Conservation (phyloP, 2,113 vertebrate genomes). For the Caloenas nicobarica region DNA sequence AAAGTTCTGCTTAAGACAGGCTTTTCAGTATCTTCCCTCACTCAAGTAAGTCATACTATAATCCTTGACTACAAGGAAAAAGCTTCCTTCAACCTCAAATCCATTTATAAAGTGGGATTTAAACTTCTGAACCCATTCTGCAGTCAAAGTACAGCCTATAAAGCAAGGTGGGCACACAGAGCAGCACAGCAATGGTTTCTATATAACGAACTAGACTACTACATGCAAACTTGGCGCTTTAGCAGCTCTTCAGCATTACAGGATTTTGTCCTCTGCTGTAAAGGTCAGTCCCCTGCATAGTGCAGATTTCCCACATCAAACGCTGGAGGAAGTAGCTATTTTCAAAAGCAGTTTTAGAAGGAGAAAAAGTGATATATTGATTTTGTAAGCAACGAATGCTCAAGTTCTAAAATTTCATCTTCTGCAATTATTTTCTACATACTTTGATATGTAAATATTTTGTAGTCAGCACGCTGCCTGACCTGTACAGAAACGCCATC, state of each 20-base stretch:
- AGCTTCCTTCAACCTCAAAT: neutral
- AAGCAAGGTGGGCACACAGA: rapidly evolving
- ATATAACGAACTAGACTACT: rapidly evolving
- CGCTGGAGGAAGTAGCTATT: neutral
- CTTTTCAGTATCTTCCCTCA: neutral
- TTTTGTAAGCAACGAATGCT: neutral
- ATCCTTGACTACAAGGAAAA: neutral
- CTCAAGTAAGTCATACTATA: neutral
- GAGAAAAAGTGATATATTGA: neutral
- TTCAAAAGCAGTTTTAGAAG: neutral
- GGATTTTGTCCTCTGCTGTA: neutral
- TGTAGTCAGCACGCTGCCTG: neutral
- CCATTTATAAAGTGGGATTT: neutral
- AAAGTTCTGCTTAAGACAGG: neutral
- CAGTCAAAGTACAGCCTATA: neutral
- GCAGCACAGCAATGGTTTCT: neutral
- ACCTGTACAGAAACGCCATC: neutral
- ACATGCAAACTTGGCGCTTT: neutral
- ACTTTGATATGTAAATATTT: neutral
- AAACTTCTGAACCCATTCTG: neutral
- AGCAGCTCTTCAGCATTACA: neutral
- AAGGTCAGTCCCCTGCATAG: neutral
- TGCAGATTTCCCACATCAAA: neutral
- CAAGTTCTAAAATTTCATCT: neutral
- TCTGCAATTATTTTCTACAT: neutral